Conservation (phyloP, 2,797 vertebrate species). For the Spinibarbus caldwelli region DNA sequence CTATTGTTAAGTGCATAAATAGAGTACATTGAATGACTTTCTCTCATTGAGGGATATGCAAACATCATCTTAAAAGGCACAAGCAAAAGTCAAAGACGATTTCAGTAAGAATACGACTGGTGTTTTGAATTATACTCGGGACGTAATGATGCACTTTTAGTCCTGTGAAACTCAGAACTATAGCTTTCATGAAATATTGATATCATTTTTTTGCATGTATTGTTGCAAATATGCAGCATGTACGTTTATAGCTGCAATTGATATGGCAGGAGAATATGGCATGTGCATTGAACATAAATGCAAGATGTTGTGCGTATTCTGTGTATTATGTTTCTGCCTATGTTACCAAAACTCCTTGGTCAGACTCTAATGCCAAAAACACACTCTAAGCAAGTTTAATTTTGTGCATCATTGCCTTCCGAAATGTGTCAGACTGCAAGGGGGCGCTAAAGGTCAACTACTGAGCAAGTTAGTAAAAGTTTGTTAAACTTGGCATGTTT, state of each 20-base stretch:
- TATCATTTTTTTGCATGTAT: slow-evolving; percentile 12
- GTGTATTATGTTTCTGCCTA: slow-evolving; percentile 45
- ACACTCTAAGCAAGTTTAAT: background rate
- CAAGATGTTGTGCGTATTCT: slow-evolving; percentile 57
- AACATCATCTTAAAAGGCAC: slow-evolving; percentile 63
- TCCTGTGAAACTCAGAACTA: slow-evolving; percentile 41
- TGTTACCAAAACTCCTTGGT: slow-evolving; percentile 57
- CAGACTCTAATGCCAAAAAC: background rate
- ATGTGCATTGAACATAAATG: slow-evolving; percentile 49
- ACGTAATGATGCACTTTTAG: slow-evolving; percentile 35
- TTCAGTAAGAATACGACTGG: slow-evolving; percentile 32
- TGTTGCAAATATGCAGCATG: slow-evolving; percentile 39
- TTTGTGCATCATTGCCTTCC: background rate
- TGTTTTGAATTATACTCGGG: slow-evolving; percentile 42
- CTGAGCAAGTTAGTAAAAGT: slow-evolving; percentile 19
- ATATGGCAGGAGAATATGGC: slow-evolving; percentile 52
- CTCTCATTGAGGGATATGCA: slow-evolving; percentile 60
- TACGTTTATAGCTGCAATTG: slow-evolving; percentile 30
- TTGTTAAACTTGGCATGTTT: slow-evolving; percentile 24
- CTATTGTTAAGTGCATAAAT: slow-evolving; percentile 59
- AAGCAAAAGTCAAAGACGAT: slow-evolving; percentile 57
- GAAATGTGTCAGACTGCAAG: slow-evolving; percentile 1
- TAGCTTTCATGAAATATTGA: slow-evolving; percentile 33
- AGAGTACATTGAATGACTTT: slow-evolving; percentile 55
- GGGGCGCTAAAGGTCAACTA: background rate